Percentiles rank a stretch among this genome's conserved stretches.
Conservation (phyloP, 1,140 invertebrate species). For the Steinernema feltiae region DNA sequence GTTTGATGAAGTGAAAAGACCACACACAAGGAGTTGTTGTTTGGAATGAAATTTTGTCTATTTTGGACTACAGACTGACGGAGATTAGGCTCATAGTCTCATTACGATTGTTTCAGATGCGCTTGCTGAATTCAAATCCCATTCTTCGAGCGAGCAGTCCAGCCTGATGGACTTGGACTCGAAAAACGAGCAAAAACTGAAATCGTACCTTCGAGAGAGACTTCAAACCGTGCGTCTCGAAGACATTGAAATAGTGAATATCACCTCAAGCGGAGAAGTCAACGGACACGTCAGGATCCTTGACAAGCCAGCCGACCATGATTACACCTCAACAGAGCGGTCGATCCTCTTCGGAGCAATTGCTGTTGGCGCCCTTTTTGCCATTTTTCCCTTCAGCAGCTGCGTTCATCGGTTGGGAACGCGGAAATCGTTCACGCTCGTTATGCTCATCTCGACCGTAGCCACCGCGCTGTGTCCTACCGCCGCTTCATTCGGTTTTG, state of each 20-base stretch:
- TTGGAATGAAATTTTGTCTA: too few species aligned
- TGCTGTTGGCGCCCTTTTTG: slow-evolving; percentile 40
- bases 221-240: slow-evolving; percentile 29
- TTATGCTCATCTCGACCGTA: slow-evolving; percentile 36
- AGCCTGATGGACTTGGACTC: slow-evolving; percentile 43
- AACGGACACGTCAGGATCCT: slow-evolving; percentile 37
- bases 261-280: slow-evolving; percentile 47
- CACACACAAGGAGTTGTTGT: too few species aligned
- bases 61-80: too few species aligned
- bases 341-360: slow-evolving; percentile 37
- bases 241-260: slow-evolving; percentile 40
- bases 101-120: too few species aligned
- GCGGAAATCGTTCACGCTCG: neutral
- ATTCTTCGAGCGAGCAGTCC: too few species aligned
- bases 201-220: slow-evolving; percentile 36
- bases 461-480: slow-evolving; percentile 48
- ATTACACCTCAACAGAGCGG: slow-evolving; percentile 38
- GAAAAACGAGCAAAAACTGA: slow-evolving; percentile 29
- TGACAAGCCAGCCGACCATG: slow-evolving; percentile 33
- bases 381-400: slow-evolving; percentile 25
- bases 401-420: neutral
- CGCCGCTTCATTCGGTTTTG: slow-evolving; percentile 34
- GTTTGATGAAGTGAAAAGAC: too few species aligned
- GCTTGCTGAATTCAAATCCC: too few species aligned
- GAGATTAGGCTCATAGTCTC: too few species aligned